Percentiles rank a stretch among this genome's conserved stretches.
phyloP scores from a whole-genome alignment of 2,113 vertebrate genomes.

The Vimba vimba region DNA sequence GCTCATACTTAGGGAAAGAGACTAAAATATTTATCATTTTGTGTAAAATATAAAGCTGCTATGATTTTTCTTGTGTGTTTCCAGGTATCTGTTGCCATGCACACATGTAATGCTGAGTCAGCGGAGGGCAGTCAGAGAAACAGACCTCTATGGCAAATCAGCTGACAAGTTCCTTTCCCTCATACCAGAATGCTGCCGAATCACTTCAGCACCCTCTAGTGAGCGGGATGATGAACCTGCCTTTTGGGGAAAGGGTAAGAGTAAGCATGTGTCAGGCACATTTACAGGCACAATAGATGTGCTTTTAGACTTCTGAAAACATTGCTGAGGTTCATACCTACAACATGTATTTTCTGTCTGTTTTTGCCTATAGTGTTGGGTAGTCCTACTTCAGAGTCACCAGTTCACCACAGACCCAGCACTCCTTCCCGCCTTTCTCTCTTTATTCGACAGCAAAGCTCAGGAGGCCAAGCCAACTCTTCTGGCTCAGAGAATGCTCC shows the following conservation, averaged over 20 bases:
- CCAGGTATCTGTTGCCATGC: slow-evolving; percentile 95
- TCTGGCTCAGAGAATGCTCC: slow-evolving; percentile 61
- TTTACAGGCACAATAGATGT: background rate
- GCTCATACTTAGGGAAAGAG: background rate
- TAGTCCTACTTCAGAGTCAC: slow-evolving; percentile 85
- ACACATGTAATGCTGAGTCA: slow-evolving; percentile 98
- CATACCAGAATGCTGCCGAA: slow-evolving; percentile 89
- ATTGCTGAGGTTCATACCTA: background rate
- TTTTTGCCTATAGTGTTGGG: slow-evolving; percentile 71
- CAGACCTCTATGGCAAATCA: slow-evolving; percentile 90
- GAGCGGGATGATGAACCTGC: slow-evolving; percentile 82
- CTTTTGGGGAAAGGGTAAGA: slow-evolving; percentile 85
- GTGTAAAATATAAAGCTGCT: background rate
- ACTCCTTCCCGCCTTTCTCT: slow-evolving; percentile 91
- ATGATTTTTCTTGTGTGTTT: slow-evolving; percentile 2
- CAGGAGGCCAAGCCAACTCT: slow-evolving; percentile 61
- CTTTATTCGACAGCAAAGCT: slow-evolving; percentile 87
- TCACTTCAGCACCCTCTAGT: slow-evolving; percentile 63
- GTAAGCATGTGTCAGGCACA: background rate
- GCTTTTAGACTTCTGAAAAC: background rate
- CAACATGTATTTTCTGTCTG: background rate
- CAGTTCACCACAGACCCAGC: slow-evolving; percentile 79
- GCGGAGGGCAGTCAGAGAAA: slow-evolving; percentile 88
- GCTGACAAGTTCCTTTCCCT: slow-evolving; percentile 94
- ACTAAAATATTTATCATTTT: background rate